Evolutionary conservation across 2,888 invertebrate species (phyloP).

Genomic region (Chalcis sispes): DNA sequence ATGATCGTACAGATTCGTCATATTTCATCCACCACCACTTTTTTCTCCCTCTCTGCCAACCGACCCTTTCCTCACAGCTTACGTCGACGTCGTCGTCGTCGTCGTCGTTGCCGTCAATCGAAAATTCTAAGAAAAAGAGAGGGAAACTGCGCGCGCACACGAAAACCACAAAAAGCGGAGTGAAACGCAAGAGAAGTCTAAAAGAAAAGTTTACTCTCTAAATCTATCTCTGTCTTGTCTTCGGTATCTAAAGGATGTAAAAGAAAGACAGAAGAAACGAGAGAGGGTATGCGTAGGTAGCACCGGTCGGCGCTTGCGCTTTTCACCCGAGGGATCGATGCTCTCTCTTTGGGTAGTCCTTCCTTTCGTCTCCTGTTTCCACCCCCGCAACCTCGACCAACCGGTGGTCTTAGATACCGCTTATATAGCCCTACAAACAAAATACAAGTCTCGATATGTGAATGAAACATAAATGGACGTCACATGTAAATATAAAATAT

Average conservation of each 20-base stretch:
- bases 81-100: slow-evolving; percentile 27
- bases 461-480: slow-evolving; percentile 9
- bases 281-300: background rate
- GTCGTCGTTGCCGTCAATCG: background rate
- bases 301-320: slow-evolving; percentile 27
- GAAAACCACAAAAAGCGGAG: background rate
- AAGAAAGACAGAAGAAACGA: background rate
- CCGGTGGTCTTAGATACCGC: background rate
- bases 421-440: background rate
- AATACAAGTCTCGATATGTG: background rate
- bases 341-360: background rate
- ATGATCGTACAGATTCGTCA: slow-evolving; percentile 32
- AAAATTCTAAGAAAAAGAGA: background rate
- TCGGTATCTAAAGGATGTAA: too few species aligned
- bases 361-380: background rate
- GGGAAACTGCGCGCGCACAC: slow-evolving; percentile 8
- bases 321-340: slow-evolving; percentile 39
- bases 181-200: background rate
- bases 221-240: too few species aligned
- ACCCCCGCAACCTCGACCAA: background rate
- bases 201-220: background rate
- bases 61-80: background rate
- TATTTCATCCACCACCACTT: slow-evolving; percentile 4
- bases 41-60: background rate
- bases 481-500: background rate